Percentiles rank a stretch among this genome's conserved stretches.
phyloP scores from a whole-genome alignment of 2,797 vertebrate species.

The Vultur gryphus region DNA sequence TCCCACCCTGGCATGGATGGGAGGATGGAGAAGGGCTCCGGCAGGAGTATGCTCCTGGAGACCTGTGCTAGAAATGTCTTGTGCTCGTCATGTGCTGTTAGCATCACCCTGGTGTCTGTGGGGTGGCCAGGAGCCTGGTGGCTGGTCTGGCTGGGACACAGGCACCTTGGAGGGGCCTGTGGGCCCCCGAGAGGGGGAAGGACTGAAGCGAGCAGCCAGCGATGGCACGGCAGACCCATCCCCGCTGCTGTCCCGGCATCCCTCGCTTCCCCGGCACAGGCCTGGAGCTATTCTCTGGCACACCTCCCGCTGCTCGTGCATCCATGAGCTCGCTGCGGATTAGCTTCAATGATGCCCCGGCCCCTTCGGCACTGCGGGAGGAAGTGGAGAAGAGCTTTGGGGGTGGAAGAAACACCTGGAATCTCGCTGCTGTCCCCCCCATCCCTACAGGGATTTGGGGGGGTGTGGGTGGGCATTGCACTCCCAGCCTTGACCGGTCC shows the following conservation, averaged over 20 bases:
- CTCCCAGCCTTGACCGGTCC: background rate
- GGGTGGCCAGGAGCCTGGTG: background rate
- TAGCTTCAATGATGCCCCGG: background rate
- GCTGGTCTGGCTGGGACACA: accelerated
- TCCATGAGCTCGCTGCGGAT: background rate
- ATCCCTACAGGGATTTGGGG: background rate
- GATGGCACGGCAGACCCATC: background rate
- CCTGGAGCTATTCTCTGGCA: background rate
- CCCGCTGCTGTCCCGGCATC: background rate
- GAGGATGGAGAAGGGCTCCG: background rate
- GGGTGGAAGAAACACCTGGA: background rate
- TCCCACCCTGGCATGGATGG: accelerated
- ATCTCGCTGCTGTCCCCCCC: accelerated
- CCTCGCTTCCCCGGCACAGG: background rate
- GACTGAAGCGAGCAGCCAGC: background rate
- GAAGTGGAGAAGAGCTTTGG: background rate
- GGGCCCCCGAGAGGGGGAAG: background rate
- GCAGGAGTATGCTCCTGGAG: background rate
- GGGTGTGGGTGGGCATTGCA: accelerated
- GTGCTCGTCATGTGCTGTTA: background rate
- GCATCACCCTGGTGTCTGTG: background rate
- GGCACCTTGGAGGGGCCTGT: too few species aligned
- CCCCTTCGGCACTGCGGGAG: background rate
- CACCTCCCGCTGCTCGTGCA: background rate
- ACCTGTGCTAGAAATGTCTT: background rate